Base-by-base conservation (phyloP, 2,888 invertebrate genomes). In the Acanthopleura granulata region DNA sequence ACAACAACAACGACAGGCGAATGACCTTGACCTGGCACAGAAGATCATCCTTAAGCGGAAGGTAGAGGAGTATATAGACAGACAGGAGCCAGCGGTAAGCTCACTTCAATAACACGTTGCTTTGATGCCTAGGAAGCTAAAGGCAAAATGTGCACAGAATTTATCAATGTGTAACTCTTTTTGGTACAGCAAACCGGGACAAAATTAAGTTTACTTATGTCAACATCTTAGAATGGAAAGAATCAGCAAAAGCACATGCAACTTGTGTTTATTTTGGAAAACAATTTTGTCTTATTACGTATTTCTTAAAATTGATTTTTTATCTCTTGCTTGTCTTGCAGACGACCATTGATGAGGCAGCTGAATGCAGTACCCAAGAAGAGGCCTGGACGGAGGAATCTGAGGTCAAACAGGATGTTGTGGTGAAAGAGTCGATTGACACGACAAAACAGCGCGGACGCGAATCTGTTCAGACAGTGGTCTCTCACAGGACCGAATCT, bases 11-110 rank as follows among this genome's bases (percentile, higher is more conserved):
- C 66, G 66, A 25, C 66, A 66, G 29, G 66, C 66, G 16, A 66
- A 66, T 27, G 66, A 66, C 29, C 29, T 66, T 27, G 66, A 66
- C 29, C 29, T 66, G 1, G 66, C 66, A 1, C 66, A 66, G 29
- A 66, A 66, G 29, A 66, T 66, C 66, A 66, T 66, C 25, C 29
- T 66, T 15, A 66, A 66, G 25, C 22, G 66, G 29, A 66, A 66
- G 29, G 66, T 66, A 6, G 66, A 66, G 25, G 66, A 66, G 29
- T 66, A 66, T 14, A 66, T 66, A 16, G 66, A 66, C 29, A 22
- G 66, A 22, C 66, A 66, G 29, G 66, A 66, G 14, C 66, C 66
- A 14, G 66, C 6, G 29, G 66, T 66, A 16, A 27, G 66, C 25
- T 66, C 40, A 40, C 3, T 40, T 40, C 9, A 40, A 6, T 40